Base-by-base conservation (phyloP, 1,140 invertebrate species). In the Notospermus geniculatus region DNA sequence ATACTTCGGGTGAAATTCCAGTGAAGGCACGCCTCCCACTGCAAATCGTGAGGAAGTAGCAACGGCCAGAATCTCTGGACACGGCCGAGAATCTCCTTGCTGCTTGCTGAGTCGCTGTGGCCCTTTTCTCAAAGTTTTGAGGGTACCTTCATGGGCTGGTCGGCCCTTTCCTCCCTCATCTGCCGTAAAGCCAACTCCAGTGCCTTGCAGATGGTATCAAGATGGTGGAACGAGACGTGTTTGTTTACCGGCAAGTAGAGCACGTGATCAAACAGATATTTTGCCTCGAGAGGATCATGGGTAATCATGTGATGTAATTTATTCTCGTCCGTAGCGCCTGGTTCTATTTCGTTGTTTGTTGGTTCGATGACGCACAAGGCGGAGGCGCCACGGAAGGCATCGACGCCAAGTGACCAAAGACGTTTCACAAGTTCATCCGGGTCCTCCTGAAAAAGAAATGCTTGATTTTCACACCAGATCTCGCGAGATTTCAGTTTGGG, bases 161-260 rank as follows among this genome's bases (percentile, higher is more conserved):
- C n/a, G n/a, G n/a, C n/a, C n/a, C n/a, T n/a, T n/a, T n/a, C n/a
- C n/a, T n/a, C n/a, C n/a, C n/a, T n/a, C n/a, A n/a, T n/a, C n/a
- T n/a, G n/a, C n/a, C n/a, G n/a, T n/a, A n/a, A n/a, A n/a, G 32
- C 64, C 9, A 45, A 19, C 15, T 66, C 54, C 0, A 75, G 62
- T 11, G 60, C 64, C 55, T 62, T 65, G 57, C 71, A 72, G 27
- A 79, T 75, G 32, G 69, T 59, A 57, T 80, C 77, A 2, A 80
- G 67, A 1, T 66, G 66, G 32, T 72, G 63, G 60, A 78, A 78
- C 7, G 80, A 78, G 2, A 82, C 75, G 53, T 62, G 63, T 52
- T 78, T 80, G 61, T 76, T 71, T 22, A 82, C 71, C 1, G 80
- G 80, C 7, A 82, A 59, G 62, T 82, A 82, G 13, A 82, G 67